phyloP scores from a whole-genome alignment of 2,113 vertebrate genomes.

The Ictalurus furcatus region DNA sequence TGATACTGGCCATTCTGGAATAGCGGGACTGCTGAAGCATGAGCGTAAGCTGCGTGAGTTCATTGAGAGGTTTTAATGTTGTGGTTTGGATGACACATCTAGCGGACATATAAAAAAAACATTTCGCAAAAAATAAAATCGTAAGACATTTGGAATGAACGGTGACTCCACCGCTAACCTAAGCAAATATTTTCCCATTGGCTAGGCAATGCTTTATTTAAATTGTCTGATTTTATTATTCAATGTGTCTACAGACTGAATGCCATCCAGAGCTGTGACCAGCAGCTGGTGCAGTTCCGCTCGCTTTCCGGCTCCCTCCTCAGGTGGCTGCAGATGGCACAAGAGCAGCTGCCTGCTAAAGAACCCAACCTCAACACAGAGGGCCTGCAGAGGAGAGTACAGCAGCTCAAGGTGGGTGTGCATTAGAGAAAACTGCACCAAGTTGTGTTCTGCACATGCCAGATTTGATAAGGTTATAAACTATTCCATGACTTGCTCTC shows the following conservation, averaged over 20 bases:
- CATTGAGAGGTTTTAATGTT: neutral
- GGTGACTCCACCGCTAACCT: neutral
- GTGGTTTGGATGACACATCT: constrained; percentile 16
- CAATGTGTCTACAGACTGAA: constrained; percentile 59
- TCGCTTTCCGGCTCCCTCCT: constrained; percentile 74
- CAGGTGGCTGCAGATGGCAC: constrained; percentile 87
- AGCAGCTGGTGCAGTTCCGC: constrained; percentile 72
- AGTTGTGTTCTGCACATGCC: too few relatives aligned
- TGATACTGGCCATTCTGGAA: constrained; percentile 11
- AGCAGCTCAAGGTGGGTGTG: constrained; percentile 83
- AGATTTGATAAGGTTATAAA: neutral
- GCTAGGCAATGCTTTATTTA: neutral
- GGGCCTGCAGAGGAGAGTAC: constrained; percentile 81
- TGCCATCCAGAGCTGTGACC: constrained; percentile 71
- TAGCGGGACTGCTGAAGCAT: neutral
- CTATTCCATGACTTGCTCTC: constrained; percentile 21
- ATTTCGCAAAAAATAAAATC: neutral
- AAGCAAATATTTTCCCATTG: neutral
- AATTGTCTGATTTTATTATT: neutral
- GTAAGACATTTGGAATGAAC: constrained; percentile 3
- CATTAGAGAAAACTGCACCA: neutral
- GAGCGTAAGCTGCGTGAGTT: constrained; percentile 1
- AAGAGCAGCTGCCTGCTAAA: constrained; percentile 79
- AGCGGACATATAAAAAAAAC: neutral
- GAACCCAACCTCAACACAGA: constrained; percentile 81